These are phyloP conservation scores for Hypercompe scribonia DNA, from an alignment of 2,888 invertebrate species.

Conservation along the genomic window DNA sequence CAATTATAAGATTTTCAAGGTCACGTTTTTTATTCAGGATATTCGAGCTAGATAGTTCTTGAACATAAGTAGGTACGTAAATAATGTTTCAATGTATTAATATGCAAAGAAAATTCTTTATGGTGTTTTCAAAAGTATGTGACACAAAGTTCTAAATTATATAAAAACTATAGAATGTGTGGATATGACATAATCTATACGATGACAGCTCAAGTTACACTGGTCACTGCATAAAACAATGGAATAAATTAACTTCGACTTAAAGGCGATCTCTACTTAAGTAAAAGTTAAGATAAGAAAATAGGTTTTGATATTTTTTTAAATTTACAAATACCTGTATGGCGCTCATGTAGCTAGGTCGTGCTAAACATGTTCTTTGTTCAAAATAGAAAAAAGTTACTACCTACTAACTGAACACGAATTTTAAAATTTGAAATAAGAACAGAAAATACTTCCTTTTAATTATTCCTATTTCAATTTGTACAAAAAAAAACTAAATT, in stretches of 20 bases:
- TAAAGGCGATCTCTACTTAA: neutral
- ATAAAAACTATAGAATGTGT: neutral
- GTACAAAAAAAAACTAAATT: neutral
- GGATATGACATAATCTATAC: no score
- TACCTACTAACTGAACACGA: neutral
- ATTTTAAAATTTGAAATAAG: neutral
- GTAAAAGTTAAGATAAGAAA: neutral
- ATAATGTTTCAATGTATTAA: neutral
- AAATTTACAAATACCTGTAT: neutral
- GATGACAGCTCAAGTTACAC: no score
- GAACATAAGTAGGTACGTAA: neutral
- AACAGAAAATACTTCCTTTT: neutral
- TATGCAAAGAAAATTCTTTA: no score
- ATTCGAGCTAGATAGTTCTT: neutral
- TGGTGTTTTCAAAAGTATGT: neutral
- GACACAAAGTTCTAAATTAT: neutral
- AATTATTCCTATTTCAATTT: neutral
- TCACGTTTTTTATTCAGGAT: conserved; percentile 1
- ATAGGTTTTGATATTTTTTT: neutral
- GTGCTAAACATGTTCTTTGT: conserved; percentile 1
- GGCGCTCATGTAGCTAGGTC: neutral
- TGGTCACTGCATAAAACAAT: neutral
- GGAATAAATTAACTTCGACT: neutral
- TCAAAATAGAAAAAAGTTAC: neutral
- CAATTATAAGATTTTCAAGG: conserved; percentile 18